Percentiles rank a stretch among this genome's conserved stretches.
phyloP scores from a whole-genome alignment of 1,140 invertebrate species.

The Vanessa tameamea region DNA sequence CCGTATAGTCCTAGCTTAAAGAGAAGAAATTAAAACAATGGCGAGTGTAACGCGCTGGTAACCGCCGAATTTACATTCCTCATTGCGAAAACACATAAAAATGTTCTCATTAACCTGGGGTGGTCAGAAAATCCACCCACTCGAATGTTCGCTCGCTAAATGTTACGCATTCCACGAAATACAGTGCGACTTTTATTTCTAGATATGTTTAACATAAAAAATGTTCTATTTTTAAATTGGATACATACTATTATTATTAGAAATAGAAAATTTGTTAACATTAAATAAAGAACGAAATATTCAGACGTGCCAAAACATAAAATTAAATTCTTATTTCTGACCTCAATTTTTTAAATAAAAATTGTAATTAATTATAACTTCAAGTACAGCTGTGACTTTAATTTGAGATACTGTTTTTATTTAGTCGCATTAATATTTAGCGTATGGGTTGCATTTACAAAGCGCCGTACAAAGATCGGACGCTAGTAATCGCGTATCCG shows the following conservation, averaged over 20 bases:
- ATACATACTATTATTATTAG: no score
- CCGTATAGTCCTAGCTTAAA: slow-evolving; percentile 65
- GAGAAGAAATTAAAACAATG: slow-evolving; percentile 71
- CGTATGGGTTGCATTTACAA: slow-evolving; percentile 12
- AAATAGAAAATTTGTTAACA: no score
- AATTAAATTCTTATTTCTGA: no score
- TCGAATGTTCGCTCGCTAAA: slow-evolving; percentile 38
- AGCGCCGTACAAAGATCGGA: slow-evolving; percentile 48
- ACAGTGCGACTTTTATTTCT: slow-evolving; percentile 32
- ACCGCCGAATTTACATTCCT: slow-evolving; percentile 78
- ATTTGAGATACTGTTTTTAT: neutral
- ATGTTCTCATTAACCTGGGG: slow-evolving; percentile 77
- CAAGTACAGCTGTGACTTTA: neutral
- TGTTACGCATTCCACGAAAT: slow-evolving; percentile 15
- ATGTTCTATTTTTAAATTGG: no score
- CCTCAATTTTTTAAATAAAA: no score
- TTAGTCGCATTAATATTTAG: neutral
- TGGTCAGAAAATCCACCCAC: slow-evolving; percentile 62
- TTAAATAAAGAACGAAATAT: no score
- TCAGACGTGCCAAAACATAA: no score
- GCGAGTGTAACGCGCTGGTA: slow-evolving; percentile 63
- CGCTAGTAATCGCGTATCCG: slow-evolving; percentile 49
- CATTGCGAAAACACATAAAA: slow-evolving; percentile 76
- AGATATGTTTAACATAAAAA: neutral
- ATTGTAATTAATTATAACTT: no score